Evolutionary conservation across 2,113 vertebrate genomes (phyloP).

Genomic region (Caranx melampygus): DNA sequence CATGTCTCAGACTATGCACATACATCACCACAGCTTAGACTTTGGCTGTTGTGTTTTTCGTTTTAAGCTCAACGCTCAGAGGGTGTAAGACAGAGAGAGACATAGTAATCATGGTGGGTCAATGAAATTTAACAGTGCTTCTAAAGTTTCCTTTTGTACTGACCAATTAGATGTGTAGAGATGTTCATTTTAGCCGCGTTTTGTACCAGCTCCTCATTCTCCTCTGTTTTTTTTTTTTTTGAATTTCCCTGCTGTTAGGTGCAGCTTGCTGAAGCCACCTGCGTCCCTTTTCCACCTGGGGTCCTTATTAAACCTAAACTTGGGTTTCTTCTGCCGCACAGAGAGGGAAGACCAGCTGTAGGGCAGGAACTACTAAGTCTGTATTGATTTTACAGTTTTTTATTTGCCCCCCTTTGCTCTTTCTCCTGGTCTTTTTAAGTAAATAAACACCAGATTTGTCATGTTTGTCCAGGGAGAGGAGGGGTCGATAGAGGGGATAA

Average conservation of each 20-base stretch:
- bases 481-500: slow-evolving; percentile 49
- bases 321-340: slow-evolving; percentile 46
- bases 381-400: slow-evolving; percentile 86
- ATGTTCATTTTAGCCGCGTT: slow-evolving; percentile 26
- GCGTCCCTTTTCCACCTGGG: slow-evolving; percentile 54
- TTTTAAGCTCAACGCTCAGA: slow-evolving; percentile 17
- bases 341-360: slow-evolving; percentile 61
- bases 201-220: slow-evolving; percentile 19
- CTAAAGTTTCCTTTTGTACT: background rate
- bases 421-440: slow-evolving; percentile 80
- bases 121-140: background rate
- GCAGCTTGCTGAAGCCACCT: slow-evolving; percentile 57
- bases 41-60: slow-evolving; percentile 25
- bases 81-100: background rate
- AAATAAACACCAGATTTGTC: slow-evolving; percentile 89
- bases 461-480: slow-evolving; percentile 76
- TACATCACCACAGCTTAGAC: slow-evolving; percentile 52
- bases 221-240: slow-evolving; percentile 6
- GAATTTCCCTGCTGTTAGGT: slow-evolving; percentile 27
- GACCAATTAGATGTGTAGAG: background rate
- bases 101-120: background rate
- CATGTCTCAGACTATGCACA: slow-evolving; percentile 44
- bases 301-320: slow-evolving; percentile 52
- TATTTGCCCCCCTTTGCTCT: slow-evolving; percentile 69
- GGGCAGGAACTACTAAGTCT: slow-evolving; percentile 73